Conservation (phyloP, 1,140 invertebrate species). For the Hyles vespertilio region DNA sequence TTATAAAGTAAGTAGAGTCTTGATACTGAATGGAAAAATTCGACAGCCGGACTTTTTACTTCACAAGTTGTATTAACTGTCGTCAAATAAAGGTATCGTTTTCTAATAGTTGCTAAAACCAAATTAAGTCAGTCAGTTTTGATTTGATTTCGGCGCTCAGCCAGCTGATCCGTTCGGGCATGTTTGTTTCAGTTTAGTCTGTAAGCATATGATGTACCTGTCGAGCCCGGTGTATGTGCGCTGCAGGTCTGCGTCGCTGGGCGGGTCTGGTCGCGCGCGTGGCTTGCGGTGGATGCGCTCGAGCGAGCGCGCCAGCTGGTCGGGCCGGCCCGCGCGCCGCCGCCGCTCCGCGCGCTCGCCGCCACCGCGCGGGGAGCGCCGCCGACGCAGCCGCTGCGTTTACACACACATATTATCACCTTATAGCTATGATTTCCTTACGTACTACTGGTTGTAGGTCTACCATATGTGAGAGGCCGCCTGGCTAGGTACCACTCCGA, state of each 20-base stretch:
- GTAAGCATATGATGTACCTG: constrained; percentile 34
- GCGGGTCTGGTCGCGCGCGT: constrained; percentile 41
- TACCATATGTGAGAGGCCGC: too few relatives aligned
- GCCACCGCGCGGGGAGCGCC: constrained; percentile 37
- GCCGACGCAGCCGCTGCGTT: constrained; percentile 44
- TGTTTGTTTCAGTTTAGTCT: neutral
- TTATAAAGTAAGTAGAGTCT: too few relatives aligned
- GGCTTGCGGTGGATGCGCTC: constrained; percentile 69
- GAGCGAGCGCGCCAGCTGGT: constrained; percentile 59
- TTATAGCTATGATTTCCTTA: too few relatives aligned
- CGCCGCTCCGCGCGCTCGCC: constrained; percentile 28
- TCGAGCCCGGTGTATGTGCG: constrained; percentile 80
- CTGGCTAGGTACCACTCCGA: too few relatives aligned
- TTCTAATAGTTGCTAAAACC: too few relatives aligned
- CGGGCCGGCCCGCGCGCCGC: constrained; percentile 27
- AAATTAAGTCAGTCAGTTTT: too few relatives aligned
- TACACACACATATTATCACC: neutral
- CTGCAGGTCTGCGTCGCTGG: constrained; percentile 74
- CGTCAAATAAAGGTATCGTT: too few relatives aligned
- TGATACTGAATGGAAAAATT: too few relatives aligned
- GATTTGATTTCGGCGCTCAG: neutral
- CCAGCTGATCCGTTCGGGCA: neutral
- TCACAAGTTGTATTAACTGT: too few relatives aligned
- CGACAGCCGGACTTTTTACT: too few relatives aligned
- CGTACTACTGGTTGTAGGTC: too few relatives aligned